phyloP scores from a whole-genome alignment of 2,888 invertebrate genomes.

The Habrosyne pyritoides region DNA sequence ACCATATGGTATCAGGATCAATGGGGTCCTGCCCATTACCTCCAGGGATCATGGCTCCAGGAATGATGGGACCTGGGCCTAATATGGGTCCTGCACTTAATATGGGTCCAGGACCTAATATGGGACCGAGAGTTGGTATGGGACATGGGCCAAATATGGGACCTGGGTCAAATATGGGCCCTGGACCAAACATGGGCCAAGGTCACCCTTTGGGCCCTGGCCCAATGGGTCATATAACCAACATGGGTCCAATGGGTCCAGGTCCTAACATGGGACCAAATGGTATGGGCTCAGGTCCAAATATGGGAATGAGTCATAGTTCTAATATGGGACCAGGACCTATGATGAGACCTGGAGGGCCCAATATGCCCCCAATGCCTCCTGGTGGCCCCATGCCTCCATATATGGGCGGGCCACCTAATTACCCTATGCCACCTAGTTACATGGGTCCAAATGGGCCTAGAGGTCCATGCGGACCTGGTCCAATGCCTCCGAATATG shows the following conservation, averaged over 20 bases:
- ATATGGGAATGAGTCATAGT: constrained; percentile 24
- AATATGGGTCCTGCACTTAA: constrained; percentile 25
- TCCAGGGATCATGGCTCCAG: constrained; percentile 35
- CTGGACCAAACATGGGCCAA: constrained; percentile 25
- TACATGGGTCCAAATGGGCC: constrained; percentile 72
- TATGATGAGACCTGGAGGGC: constrained; percentile 32
- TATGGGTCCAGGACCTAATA: constrained; percentile 20
- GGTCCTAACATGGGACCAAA: constrained; percentile 36
- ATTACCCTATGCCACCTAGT: constrained; percentile 69
- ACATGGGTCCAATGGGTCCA: constrained; percentile 29
- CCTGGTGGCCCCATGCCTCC: constrained; percentile 41
- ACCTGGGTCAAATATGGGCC: constrained; percentile 25
- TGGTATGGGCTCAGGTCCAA: constrained; percentile 24
- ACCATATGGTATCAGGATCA: constrained; percentile 32
- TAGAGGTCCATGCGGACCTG: constrained; percentile 27
- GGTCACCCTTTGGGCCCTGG: constrained; percentile 26
- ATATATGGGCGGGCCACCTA: constrained; percentile 66
- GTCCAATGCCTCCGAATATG: constrained; percentile 46
- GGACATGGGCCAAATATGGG: constrained; percentile 26
- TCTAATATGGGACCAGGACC: constrained; percentile 35
- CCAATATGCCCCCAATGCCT: constrained; percentile 27
- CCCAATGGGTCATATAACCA: constrained; percentile 30
- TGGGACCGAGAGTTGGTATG: constrained; percentile 25
- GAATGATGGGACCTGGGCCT: constrained; percentile 27
- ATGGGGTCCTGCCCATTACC: constrained; percentile 44